Evolutionary conservation across 2,888 invertebrate species (phyloP), one percentile per base, ranked within the genome.

Genomic region (Stratiomys singularior): DNA sequence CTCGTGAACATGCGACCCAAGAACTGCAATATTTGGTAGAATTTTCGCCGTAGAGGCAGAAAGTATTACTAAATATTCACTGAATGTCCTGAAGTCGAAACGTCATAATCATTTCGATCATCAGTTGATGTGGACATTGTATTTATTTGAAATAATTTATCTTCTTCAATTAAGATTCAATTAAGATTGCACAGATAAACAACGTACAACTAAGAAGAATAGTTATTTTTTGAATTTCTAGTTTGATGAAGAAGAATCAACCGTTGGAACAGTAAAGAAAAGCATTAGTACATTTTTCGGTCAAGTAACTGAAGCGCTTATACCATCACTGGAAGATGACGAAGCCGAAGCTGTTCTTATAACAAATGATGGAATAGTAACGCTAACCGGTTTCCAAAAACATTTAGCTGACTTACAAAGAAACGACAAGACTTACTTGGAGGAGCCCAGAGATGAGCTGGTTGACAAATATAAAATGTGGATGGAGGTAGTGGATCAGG

Each of bases 231-330:
- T 52, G 5, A 21, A 25, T 44, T 72, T 47, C 15, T 85, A 93
- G 93, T 87, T 93, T 84, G 92, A 93, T 83, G 91, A 91, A 81
- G 91, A 92, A 63, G 91, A 92, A 83, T 92, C 92, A n/a, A 90
- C 93, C 47, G 93, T 92, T 1, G 92, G 90, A 85, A 90, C 89
- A 3, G 91, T 93, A 0, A 93, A 93, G 85, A 90, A 92, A 83
- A 93, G 93, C 82, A 88, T 93, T 64, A 92, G 92, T 84, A 90
- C 89, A 81, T 92, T 93, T 84, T 89, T 93, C 82, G 91, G 91
- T 83, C 92, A 92, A 88, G 91, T 93, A 82, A 92, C 91, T 83
- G 92, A 90, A 82, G 93, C 90, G 2, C 85, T 93, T 82, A 92
- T 91, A 82, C 93, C 93, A 0, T 89, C 90, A 77, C 91, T 92